phyloP scores from a whole-genome alignment of 2,888 invertebrate genomes.

The Germaria angustata region DNA sequence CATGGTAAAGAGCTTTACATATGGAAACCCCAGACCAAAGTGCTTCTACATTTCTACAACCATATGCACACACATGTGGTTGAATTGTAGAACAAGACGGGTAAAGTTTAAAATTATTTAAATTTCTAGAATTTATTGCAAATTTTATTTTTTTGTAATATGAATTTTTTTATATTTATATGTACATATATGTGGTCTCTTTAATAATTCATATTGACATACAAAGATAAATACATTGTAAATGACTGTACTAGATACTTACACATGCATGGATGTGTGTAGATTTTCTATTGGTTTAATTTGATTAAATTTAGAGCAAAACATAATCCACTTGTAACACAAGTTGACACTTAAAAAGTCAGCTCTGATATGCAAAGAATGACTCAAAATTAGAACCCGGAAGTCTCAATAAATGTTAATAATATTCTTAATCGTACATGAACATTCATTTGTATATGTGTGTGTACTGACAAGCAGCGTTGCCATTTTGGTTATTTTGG shows the following conservation, averaged over 20 bases:
- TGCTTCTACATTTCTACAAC: not conserved
- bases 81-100: not conserved
- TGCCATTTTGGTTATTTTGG: too few species aligned
- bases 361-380: not conserved
- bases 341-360: not conserved
- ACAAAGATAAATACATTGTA: too few species aligned
- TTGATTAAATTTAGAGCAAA: conserved; percentile 32
- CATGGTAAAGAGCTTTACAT: conserved; percentile 2
- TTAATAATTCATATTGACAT: not conserved
- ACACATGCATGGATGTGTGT: not conserved
- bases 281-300: not conserved
- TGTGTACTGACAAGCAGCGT: too few species aligned
- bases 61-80: conserved; percentile 20
- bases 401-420: conserved; percentile 56
- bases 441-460: not conserved
- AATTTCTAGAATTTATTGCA: not conserved
- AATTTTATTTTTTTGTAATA: not conserved
- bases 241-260: too few species aligned
- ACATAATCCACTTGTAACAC: not conserved
- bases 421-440: not conserved
- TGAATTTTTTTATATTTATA: not conserved
- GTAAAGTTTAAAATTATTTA: conserved; percentile 12
- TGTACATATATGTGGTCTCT: not conserved
- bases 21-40: not conserved
- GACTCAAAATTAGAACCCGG: conserved; percentile 43